Evolutionary conservation across 2,888 invertebrate genomes (phyloP).

Genomic region (Metopia argyrocephala): DNA sequence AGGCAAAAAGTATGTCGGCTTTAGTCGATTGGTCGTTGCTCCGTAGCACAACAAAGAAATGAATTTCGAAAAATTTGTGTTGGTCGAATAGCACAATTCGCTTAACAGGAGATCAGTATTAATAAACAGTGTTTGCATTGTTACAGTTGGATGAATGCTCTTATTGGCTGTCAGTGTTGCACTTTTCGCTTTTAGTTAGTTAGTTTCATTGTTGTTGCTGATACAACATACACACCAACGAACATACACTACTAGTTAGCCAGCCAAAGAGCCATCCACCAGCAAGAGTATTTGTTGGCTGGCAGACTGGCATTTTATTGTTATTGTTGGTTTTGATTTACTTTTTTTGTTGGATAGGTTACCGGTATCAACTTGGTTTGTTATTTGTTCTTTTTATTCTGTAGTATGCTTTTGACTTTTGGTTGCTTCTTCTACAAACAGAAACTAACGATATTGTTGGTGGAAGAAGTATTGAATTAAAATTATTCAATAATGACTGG

Average conservation of each 20-base stretch:
- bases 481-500: neutral
- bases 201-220: conserved; percentile 52
- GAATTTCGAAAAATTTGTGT: conserved; percentile 79
- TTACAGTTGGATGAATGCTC: conserved; percentile 77
- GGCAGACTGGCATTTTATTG: neutral
- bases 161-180: conserved; percentile 73
- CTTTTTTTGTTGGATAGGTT: conserved; percentile 27
- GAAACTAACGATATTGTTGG: conserved; percentile 15
- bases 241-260: conserved; percentile 26
- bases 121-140: conserved; percentile 69
- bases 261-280: conserved; percentile 55
- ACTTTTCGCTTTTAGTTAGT: conserved; percentile 55
- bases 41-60: conserved; percentile 64
- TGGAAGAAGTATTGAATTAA: neutral
- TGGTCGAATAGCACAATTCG: conserved; percentile 78
- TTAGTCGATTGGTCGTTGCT: conserved; percentile 65
- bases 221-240: neutral
- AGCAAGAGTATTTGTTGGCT: conserved; percentile 68
- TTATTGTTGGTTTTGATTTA: conserved; percentile 50
- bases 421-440: conserved; percentile 25
- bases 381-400: conserved; percentile 18
- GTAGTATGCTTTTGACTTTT: conserved; percentile 31
- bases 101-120: conserved; percentile 72
- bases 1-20: conserved; percentile 52
- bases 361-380: conserved; percentile 50